Evolutionary conservation across 2,113 vertebrate genomes (phyloP).

Genomic region (Equus przewalskii): DNA sequence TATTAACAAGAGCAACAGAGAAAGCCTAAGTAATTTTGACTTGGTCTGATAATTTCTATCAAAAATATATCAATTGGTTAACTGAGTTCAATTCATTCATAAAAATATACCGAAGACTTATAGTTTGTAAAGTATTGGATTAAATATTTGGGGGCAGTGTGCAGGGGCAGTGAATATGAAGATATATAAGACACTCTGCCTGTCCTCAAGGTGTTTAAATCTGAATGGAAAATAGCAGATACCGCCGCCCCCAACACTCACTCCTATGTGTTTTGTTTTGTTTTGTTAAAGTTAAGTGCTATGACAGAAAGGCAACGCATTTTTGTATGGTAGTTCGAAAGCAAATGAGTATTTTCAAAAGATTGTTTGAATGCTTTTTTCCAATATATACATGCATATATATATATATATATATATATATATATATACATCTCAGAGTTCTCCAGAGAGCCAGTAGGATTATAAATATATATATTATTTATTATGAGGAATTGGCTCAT

Average conservation of each 20-base stretch:
- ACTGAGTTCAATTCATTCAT: not conserved
- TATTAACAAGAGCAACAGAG: not conserved
- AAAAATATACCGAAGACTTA: not conserved
- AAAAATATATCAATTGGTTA: conserved; percentile 11
- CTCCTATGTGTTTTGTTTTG: not conserved
- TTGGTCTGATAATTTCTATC: not conserved
- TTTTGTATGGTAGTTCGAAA: not conserved
- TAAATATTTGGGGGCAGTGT: not conserved
- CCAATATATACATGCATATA: not conserved
- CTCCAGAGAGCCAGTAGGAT: not conserved
- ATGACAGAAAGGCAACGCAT: not conserved
- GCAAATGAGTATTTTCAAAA: not conserved
- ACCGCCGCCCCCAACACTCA: too few species aligned
- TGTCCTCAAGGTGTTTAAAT: not conserved
- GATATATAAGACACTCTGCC: too few species aligned
- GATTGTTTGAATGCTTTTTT: not conserved
- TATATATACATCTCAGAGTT: not conserved
- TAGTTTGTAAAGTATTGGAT: not conserved
- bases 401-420: not conserved
- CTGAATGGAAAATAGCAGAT: not conserved
- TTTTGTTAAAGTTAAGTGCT: not conserved
- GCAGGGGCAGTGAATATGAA: not conserved
- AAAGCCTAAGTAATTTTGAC: not conserved
- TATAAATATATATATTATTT: not conserved
- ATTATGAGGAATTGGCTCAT: not conserved